Evolutionary conservation across 2,797 vertebrate species (phyloP).

Genomic region (Pipistrellus nathusii): DNA sequence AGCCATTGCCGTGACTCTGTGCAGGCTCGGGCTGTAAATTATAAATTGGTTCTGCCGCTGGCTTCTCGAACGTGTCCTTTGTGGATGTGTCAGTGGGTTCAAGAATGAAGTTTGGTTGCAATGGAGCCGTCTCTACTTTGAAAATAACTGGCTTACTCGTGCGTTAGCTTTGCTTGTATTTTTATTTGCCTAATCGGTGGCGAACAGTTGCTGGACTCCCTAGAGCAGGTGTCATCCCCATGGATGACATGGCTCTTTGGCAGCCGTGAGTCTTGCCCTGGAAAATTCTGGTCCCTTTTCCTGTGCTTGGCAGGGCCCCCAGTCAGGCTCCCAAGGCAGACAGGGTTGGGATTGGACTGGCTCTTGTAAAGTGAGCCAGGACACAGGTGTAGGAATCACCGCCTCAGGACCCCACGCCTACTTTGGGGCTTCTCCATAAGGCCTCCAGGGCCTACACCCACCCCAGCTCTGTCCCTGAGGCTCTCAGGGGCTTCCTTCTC

Average conservation of each 20-base stretch:
- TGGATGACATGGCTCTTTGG: not conserved
- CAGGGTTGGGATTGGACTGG: not conserved
- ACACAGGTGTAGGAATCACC: constrained; percentile 43
- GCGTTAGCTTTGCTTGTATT: constrained; percentile 13
- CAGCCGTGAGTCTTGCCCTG: not conserved
- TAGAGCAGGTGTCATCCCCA: not conserved
- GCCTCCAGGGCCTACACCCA: not conserved
- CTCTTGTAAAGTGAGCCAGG: not conserved
- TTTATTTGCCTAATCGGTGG: not conserved
- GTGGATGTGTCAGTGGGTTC: constrained; percentile 59
- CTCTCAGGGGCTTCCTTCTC: not conserved
- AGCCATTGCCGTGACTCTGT: constrained; percentile 37
- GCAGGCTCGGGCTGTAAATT: constrained; percentile 54
- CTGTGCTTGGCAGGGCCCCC: not conserved
- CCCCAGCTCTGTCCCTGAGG: not conserved
- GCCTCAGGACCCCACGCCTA: constrained; percentile 59
- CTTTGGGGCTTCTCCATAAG: not conserved
- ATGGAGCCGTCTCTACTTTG: constrained; percentile 74
- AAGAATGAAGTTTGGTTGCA: constrained; percentile 61
- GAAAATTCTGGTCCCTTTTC: not conserved
- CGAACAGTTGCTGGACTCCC: not conserved
- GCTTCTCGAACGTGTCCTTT: constrained; percentile 46
- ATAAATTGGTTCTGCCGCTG: constrained; percentile 72
- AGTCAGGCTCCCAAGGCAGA: not conserved
- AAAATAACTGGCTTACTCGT: constrained; percentile 21